Evolutionary conservation across 23 tunicate genomes (phyloP), one percentile per base, ranked within the genome.

Genomic region (Ciona savignyi): DNA sequence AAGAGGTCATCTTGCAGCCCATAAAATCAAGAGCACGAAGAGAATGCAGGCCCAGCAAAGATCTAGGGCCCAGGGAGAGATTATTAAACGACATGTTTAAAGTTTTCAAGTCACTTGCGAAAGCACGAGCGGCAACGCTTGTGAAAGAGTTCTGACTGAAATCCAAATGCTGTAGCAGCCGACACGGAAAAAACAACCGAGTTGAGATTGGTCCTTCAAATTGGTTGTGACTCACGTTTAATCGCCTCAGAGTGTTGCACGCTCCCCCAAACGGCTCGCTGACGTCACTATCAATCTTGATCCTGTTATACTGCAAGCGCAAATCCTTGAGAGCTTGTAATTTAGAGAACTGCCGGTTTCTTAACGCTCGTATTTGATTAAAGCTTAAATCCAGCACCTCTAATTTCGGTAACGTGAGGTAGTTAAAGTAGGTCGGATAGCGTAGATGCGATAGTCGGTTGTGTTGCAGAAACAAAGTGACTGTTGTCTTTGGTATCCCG

Each of bases 151-250:
- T 42, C 11, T 42, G 56, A 15, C 56, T 42, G 56, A 42, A 42
- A 42, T 42, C 56, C 15, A 42, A 42, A 42, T 42, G 56, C 11
- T 6, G 15, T 15, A 42, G 56, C 11, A 15, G 15, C 15, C 15
- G 56, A 15, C 56, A 42, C 9, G 56, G 15, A 42, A 9, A 9
- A 42, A 42, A 42, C 15, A 42, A 6, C 9, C 56, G 56, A 6
- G 11, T 42, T 9, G 11, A 6, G 56, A 42, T 42, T 23, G 27
- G 0, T 23, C 72, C 74, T 4, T 1, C 1, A 4, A 81, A 32
- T 24, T n/a, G 9, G 34, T 81, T 81, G 30, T 73, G 73, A 48
- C 79, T 73, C 26, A 81, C 48, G 20, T 77, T 26, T 28, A 81
- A 63, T 24, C 64, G 23, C 33, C 27, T 27, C 1, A 81, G 65